Percentiles rank a stretch among this genome's conserved stretches.
Conservation (phyloP, 2,797 vertebrate genomes). For the Arrhamphus sclerolepis region DNA sequence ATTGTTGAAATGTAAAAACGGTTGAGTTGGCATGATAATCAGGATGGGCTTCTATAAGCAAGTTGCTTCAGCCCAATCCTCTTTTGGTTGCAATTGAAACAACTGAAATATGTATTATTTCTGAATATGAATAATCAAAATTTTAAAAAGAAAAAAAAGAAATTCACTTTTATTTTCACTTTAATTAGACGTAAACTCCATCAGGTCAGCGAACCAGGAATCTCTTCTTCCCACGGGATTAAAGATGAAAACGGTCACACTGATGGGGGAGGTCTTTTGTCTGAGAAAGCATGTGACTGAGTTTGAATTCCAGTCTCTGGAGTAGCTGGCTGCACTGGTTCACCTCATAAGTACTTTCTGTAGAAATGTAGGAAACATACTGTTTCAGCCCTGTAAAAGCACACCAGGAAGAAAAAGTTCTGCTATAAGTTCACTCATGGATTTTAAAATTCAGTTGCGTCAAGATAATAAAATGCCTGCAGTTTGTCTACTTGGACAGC, state of each 20-base stretch:
- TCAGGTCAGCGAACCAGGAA: too few relatives aligned
- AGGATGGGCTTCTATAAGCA: too few relatives aligned
- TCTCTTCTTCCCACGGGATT: slow-evolving; percentile 29
- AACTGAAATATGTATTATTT: too few relatives aligned
- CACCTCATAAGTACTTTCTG: not conserved
- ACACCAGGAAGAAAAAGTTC: not conserved
- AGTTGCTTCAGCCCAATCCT: too few relatives aligned
- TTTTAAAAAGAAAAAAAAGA: too few relatives aligned
- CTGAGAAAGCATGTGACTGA: slow-evolving; percentile 28
- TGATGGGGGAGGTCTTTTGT: slow-evolving; percentile 16
- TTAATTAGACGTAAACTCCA: too few relatives aligned
- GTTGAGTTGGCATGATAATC: too few relatives aligned
- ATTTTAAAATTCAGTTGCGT: too few relatives aligned
- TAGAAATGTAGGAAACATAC: not conserved
- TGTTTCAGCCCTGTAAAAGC: not conserved
- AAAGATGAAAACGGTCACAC: slow-evolving; percentile 18
- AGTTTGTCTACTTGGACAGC: slow-evolving; percentile 35
- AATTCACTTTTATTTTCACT: too few relatives aligned
- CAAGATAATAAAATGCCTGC: slow-evolving; percentile 14
- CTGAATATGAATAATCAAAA: too few relatives aligned
- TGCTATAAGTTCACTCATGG: not conserved
- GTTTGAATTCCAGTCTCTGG: slow-evolving; percentile 35
- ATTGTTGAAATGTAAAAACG: too few relatives aligned
- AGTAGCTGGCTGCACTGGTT: slow-evolving; percentile 20
- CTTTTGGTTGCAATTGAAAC: too few relatives aligned